Evolutionary conservation across 2,797 vertebrate species (phyloP).

Genomic region (Microchirus variegatus): DNA sequence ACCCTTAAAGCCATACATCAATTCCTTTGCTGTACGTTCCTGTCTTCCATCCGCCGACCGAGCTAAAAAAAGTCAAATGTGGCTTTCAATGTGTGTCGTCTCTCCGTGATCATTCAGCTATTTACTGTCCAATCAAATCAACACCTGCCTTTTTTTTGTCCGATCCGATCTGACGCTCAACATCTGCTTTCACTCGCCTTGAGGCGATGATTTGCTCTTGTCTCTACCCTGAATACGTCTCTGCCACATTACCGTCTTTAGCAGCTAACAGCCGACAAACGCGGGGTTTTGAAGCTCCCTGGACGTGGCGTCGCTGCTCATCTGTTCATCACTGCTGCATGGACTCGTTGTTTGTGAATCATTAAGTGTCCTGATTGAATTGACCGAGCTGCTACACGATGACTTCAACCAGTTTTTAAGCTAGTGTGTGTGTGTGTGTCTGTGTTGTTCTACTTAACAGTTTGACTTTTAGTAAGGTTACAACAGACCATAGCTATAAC

Average conservation of each 20-base stretch:
- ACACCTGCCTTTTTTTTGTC: slow-evolving; percentile 18
- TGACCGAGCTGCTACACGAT: slow-evolving; percentile 54
- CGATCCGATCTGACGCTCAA: slow-evolving; percentile 20
- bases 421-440: slow-evolving; percentile 38
- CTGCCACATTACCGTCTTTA: slow-evolving; percentile 1
- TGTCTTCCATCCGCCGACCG: slow-evolving; percentile 14
- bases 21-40: background rate
- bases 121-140: slow-evolving; percentile 41
- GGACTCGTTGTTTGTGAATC: slow-evolving; percentile 13
- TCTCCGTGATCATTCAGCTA: slow-evolving; percentile 22
- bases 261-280: slow-evolving; percentile 11
- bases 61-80: slow-evolving; percentile 35
- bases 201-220: slow-evolving; percentile 22
- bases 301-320: slow-evolving; percentile 2
- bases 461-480: slow-evolving; percentile 30
- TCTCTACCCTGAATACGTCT: slow-evolving; percentile 18
- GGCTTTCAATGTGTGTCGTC: slow-evolving; percentile 24
- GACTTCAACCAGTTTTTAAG: slow-evolving; percentile 62
- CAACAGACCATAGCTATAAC: too few relatives aligned
- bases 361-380: slow-evolving; percentile 25
- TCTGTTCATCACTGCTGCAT: slow-evolving; percentile 13
- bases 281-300: slow-evolving; percentile 16
- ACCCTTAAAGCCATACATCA: too few relatives aligned
- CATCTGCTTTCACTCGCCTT: slow-evolving; percentile 34
- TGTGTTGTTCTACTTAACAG: slow-evolving; percentile 17